These are phyloP conservation scores for Fundulus diaphanus DNA, from an alignment of 2,797 vertebrate genomes.

Conservation along the genomic window DNA sequence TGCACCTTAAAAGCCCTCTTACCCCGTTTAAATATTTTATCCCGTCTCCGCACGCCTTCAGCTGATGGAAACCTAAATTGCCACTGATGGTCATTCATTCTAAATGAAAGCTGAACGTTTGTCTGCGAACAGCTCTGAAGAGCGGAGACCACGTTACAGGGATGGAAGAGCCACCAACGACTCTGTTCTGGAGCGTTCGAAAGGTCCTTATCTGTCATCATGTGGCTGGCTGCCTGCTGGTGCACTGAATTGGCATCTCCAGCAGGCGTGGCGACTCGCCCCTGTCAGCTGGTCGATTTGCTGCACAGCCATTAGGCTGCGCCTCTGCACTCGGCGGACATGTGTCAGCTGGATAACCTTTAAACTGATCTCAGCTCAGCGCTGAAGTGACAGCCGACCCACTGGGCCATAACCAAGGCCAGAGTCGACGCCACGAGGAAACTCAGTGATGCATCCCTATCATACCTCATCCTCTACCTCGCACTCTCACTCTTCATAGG, in stretches of 20 bases:
- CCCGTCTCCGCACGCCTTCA: slow-evolving; percentile 39
- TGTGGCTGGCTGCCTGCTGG: slow-evolving; percentile 34
- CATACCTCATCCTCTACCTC: slow-evolving; percentile 39
- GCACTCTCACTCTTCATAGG: slow-evolving; percentile 28
- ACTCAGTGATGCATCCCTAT: slow-evolving; percentile 57
- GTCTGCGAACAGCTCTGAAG: slow-evolving; percentile 4
- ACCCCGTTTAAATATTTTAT: slow-evolving; percentile 60
- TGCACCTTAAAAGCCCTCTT: slow-evolving; percentile 40
- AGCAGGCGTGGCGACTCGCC: slow-evolving; percentile 59
- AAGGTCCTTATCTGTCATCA: slow-evolving; percentile 67
- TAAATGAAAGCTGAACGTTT: slow-evolving; percentile 21
- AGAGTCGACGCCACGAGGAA: slow-evolving; percentile 40
- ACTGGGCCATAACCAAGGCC: slow-evolving; percentile 58
- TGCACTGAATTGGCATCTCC: slow-evolving; percentile 65
- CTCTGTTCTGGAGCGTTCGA: slow-evolving; percentile 5
- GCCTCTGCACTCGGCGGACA: slow-evolving; percentile 72
- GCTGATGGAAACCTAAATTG: slow-evolving; percentile 35
- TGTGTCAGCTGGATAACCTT: slow-evolving; percentile 83
- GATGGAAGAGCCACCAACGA: slow-evolving; percentile 4
- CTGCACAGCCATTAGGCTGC: slow-evolving; percentile 67
- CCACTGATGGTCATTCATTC: slow-evolving; percentile 42
- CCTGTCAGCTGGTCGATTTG: slow-evolving; percentile 72
- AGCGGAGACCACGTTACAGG: background rate
- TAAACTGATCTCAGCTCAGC: slow-evolving; percentile 74
- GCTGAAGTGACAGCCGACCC: slow-evolving; percentile 67